Evolutionary conservation across 2,888 invertebrate species (phyloP).

Genomic region (Cistogaster globosa): DNA sequence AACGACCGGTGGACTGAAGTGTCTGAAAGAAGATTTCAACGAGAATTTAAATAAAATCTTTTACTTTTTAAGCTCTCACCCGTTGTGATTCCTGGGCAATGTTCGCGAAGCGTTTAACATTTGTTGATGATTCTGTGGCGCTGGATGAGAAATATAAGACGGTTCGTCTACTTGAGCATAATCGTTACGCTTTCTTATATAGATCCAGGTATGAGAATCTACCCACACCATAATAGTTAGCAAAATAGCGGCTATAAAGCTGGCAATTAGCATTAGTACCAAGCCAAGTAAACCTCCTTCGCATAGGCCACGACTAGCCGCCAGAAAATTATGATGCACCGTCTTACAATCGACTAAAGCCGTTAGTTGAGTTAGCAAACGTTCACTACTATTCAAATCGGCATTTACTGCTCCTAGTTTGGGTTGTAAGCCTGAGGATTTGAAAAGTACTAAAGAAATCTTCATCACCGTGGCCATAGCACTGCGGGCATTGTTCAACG

Average conservation of each 20-base stretch:
- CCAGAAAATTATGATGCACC: conserved; percentile 92
- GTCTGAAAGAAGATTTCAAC: conserved; percentile 76
- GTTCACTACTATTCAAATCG: conserved; percentile 90
- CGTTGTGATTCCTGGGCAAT: conserved; percentile 83
- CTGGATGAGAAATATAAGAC: conserved; percentile 84
- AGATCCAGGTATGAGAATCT: conserved; percentile 98
- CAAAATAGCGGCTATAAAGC: conserved; percentile 93
- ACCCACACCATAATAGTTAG: conserved; percentile 96
- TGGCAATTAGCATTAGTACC: conserved; percentile 93
- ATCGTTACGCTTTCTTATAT: conserved; percentile 93
- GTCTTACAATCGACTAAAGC: conserved; percentile 92
- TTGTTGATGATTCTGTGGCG: conserved; percentile 84
- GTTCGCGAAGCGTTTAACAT: conserved; percentile 84
- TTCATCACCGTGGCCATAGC: conserved; percentile 83
- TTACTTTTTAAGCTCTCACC: conserved; percentile 76
- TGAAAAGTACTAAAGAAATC: conserved; percentile 82
- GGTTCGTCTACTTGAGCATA: conserved; percentile 93
- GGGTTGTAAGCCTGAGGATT: conserved; percentile 86
- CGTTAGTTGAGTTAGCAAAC: conserved; percentile 87
- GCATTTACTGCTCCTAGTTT: conserved; percentile 90
- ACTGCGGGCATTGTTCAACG: conserved; percentile 84
- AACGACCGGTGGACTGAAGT: conserved; percentile 83
- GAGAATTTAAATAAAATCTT: conserved; percentile 73
- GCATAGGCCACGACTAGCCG: conserved; percentile 91
- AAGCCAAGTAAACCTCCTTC: conserved; percentile 92